phyloP scores from a whole-genome alignment of 2,797 vertebrate species.

The Borostomias antarcticus region DNA sequence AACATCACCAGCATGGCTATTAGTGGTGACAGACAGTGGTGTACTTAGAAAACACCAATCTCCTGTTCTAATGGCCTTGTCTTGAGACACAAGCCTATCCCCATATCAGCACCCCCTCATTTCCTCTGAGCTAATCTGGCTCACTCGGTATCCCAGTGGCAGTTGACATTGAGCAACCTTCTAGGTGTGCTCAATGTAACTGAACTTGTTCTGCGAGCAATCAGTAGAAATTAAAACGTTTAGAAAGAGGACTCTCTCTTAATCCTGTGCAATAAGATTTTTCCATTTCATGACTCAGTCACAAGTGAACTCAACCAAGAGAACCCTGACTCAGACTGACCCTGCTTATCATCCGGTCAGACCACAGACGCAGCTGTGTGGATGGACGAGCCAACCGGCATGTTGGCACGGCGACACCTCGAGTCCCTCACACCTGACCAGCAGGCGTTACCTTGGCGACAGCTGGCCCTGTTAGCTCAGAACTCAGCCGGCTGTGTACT shows the following conservation, averaged over 20 bases:
- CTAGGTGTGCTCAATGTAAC: not conserved
- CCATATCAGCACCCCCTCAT: constrained; percentile 23
- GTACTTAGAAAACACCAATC: constrained; percentile 44
- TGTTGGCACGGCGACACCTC: constrained; percentile 48
- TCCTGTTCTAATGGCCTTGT: not conserved
- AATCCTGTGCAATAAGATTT: not conserved
- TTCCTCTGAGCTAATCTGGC: constrained; percentile 22
- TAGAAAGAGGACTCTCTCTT: not conserved
- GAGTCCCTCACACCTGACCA: constrained; percentile 35
- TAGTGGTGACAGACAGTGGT: constrained; percentile 40
- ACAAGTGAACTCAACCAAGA: not conserved
- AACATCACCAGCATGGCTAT: constrained; percentile 12
- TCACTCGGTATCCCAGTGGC: constrained; percentile 28
- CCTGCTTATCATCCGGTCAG: not conserved
- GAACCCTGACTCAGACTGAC: not conserved
- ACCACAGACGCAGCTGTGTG: constrained; percentile 27
- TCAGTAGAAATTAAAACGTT: not conserved
- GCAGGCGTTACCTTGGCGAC: constrained; percentile 45
- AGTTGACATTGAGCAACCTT: constrained; percentile 31
- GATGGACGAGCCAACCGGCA: constrained; percentile 43
- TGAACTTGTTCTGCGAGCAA: not conserved
- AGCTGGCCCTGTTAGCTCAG: constrained; percentile 29
- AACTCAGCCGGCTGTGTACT: constrained; percentile 7
- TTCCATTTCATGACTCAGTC: not conserved
- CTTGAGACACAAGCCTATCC: not conserved